Base-by-base conservation (phyloP, 1,140 invertebrate genomes). In the Drosophila pachea region DNA sequence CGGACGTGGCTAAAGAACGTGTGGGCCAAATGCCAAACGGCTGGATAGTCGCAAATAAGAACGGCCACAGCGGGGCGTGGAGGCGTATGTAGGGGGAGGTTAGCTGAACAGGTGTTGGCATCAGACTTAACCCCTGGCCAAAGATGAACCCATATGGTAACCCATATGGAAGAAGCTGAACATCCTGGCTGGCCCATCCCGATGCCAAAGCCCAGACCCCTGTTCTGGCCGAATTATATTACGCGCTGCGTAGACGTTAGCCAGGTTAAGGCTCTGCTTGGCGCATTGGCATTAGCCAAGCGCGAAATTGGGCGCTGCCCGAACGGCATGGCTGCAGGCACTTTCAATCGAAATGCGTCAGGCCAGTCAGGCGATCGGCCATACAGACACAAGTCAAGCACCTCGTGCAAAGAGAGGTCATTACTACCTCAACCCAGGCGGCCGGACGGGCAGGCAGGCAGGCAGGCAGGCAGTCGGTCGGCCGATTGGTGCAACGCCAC, bases 1-100 rank as follows among this genome's bases (percentile, higher is more conserved):
- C 76, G 53, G 49, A 47, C 64, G 54, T 43, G 61, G 61, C 53
- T 58, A 64, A 68, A 84, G 72, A 83, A 78, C 68, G 62, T 65
- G 62, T 58, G 40, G 68, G 62, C 67, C 67, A 56, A 53, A 50
- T 52, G 65, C 56, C 14, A 65, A 55, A 14, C 12, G 42, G 32
- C 7, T 14, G 4, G 11, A 0, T 4, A 16, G 14, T 45, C 9
- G 4, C 14, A 12, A 12, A 42, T 8, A 42, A 4, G 33, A 8
- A 5, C 5, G 35, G 6, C 12, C 14, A 11, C 14, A 5, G 16
- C 9, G 45, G 2, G 16, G 32, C 4, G 5, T 9, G 1, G 31
- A 12, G 12, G 33, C 12, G n/a, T 1, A 9, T 35, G 29, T 0
- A 22, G 29, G 3, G 4, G 12, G n/a, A 12, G 7, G 7, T 4